phyloP scores from a whole-genome alignment of 2,888 invertebrate genomes.

The Dryobota labecula region DNA sequence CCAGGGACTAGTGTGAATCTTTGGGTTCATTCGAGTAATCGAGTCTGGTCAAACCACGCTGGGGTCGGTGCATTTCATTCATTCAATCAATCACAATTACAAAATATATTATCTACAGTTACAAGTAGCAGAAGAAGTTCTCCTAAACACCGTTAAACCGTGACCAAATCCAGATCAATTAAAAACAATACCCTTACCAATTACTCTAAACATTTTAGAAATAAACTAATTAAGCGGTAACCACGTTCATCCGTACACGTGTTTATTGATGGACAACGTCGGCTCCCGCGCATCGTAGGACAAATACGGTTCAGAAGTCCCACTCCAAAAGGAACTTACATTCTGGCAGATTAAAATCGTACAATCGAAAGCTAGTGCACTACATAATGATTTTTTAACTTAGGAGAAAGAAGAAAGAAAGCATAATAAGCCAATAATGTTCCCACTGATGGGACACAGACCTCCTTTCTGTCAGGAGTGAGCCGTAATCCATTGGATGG shows the following conservation, averaged over 20 bases:
- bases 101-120: not conserved
- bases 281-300: not conserved
- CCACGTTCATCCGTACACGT: conserved; percentile 74
- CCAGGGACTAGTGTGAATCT: too few relatives aligned
- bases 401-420: too few relatives aligned
- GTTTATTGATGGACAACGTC: conserved; percentile 61
- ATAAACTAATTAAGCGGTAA: conserved; percentile 67
- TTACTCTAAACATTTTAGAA: conserved; percentile 47
- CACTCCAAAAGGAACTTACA: not conserved
- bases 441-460: too few relatives aligned
- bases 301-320: conserved; percentile 6
- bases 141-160: not conserved
- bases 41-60: too few relatives aligned
- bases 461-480: too few relatives aligned
- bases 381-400: too few relatives aligned
- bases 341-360: not conserved
- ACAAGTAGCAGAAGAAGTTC: not conserved
- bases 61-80: too few relatives aligned
- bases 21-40: too few relatives aligned
- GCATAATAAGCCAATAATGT: too few relatives aligned
- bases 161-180: conserved; percentile 35
- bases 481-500: too few relatives aligned
- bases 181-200: conserved; percentile 35
- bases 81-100: not conserved
- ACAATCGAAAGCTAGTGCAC: not conserved